Percentiles rank a stretch among this genome's conserved stretches.
Conservation (phyloP, 2,888 invertebrate species). For the Eledona agricola region DNA sequence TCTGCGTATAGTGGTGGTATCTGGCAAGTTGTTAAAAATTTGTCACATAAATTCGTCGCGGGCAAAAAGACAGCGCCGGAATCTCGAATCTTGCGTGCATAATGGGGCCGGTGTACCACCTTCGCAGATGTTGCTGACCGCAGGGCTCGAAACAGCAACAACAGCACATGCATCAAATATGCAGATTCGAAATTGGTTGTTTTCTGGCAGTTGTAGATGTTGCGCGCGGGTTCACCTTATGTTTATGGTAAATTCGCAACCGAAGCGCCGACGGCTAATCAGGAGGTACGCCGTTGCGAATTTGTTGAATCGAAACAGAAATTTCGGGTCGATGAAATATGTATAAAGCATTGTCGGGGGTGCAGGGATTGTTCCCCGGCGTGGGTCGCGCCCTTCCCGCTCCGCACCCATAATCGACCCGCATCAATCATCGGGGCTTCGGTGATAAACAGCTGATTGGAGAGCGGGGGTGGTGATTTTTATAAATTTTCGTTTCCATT, state of each 20-base stretch:
- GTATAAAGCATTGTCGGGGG: slow-evolving; percentile 18
- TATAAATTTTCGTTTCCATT: slow-evolving; percentile 26
- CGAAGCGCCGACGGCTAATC: slow-evolving; percentile 6
- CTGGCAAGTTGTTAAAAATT: slow-evolving; percentile 28
- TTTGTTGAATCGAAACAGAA: no score
- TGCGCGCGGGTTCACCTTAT: slow-evolving; percentile 24
- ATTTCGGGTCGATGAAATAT: slow-evolving; percentile 18
- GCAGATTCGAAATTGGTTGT: slow-evolving; percentile 34
- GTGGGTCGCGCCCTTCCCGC: no score
- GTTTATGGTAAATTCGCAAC: slow-evolving; percentile 22
- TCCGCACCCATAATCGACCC: slow-evolving; percentile 16
- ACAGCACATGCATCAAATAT: slow-evolving; percentile 36
- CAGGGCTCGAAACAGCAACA: slow-evolving; percentile 33
- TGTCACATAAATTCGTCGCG: slow-evolving; percentile 23
- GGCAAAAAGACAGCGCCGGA: slow-evolving; percentile 5
- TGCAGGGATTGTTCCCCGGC: slow-evolving; percentile 12
- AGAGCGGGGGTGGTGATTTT: slow-evolving; percentile 22
- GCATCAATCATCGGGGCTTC: slow-evolving; percentile 20
- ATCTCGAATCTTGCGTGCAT: slow-evolving; percentile 20
- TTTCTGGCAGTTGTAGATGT: slow-evolving; percentile 25
- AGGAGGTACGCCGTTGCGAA: no score
- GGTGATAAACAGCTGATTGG: slow-evolving; percentile 24
- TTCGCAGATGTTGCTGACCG: slow-evolving; percentile 38
- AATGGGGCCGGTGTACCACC: slow-evolving; percentile 9
- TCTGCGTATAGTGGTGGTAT: slow-evolving; percentile 29